Percentiles rank a stretch among this genome's conserved stretches.
Conservation (phyloP, 1,140 invertebrate genomes). For the Anastrepha ludens region DNA sequence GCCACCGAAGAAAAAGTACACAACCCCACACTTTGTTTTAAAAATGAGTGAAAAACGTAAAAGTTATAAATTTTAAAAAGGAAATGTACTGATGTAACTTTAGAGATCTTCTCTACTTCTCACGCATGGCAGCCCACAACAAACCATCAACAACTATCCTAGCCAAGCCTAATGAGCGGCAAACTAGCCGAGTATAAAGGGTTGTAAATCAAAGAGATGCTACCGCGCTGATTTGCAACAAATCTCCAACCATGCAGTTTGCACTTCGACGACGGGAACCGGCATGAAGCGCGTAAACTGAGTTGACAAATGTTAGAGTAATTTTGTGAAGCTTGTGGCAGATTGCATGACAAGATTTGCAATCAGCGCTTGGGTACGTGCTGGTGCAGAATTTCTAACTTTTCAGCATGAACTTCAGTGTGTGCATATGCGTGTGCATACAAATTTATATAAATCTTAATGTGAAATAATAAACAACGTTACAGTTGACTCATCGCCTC, state of each 20-base stretch:
- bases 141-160: not conserved
- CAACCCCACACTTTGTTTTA: too few species aligned
- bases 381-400: not conserved
- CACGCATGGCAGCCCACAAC: not conserved
- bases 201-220: conserved; percentile 16
- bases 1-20: too few species aligned
- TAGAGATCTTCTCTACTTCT: too few species aligned
- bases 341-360: not conserved
- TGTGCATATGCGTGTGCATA: too few species aligned
- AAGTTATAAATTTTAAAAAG: too few species aligned
- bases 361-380: conserved; percentile 15
- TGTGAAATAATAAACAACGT: not conserved
- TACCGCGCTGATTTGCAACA: conserved; percentile 26
- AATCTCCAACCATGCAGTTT: not conserved
- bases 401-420: too few species aligned
- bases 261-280: not conserved
- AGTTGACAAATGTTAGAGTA: not conserved
- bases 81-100: too few species aligned
- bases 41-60: too few species aligned
- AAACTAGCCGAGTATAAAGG: not conserved
- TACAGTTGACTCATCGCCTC: not conserved
- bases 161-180: not conserved
- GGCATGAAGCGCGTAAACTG: not conserved
- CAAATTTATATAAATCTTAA: not conserved
- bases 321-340: not conserved